A percentile compares a stretch with the other conserved stretches of the same genome.
phyloP scores from a whole-genome alignment of 2,113 vertebrate genomes.

The Archocentrus centrarchus region DNA sequence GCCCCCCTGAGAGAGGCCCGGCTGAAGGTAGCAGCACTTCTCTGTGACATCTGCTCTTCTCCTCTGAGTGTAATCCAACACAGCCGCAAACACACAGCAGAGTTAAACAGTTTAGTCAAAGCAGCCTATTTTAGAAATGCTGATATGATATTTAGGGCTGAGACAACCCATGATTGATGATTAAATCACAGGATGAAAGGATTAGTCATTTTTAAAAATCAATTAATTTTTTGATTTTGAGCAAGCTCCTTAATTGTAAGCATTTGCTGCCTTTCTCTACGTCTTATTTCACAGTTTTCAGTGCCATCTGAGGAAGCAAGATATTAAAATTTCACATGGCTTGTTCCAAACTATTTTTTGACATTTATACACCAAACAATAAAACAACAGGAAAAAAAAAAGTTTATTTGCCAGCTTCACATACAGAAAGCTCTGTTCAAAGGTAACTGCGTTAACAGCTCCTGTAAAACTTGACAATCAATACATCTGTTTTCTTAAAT shows the following conservation, averaged over 20 bases:
- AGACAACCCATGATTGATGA: background rate
- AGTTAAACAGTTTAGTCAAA: constrained; percentile 7
- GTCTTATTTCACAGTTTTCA: background rate
- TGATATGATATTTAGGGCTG: background rate
- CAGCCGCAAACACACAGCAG: constrained; percentile 22
- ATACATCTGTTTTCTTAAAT: background rate
- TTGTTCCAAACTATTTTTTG: background rate
- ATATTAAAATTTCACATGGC: background rate
- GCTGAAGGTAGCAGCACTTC: constrained; percentile 62
- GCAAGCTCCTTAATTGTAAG: background rate
- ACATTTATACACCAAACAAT: background rate
- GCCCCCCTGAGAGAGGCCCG: constrained; percentile 48
- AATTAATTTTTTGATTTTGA: background rate
- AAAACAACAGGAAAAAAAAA: background rate
- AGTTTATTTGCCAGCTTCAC: background rate
- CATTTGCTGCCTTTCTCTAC: background rate
- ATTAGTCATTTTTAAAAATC: background rate
- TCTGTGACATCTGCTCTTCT: constrained; percentile 68
- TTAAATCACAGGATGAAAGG: background rate
- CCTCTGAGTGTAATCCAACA: constrained; percentile 72
- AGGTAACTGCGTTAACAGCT: background rate
- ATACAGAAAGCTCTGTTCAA: background rate
- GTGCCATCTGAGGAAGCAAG: background rate
- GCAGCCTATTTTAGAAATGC: constrained; percentile 29
- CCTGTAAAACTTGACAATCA: background rate